Conservation (phyloP, 2,888 invertebrate genomes). For the Dione juno region DNA sequence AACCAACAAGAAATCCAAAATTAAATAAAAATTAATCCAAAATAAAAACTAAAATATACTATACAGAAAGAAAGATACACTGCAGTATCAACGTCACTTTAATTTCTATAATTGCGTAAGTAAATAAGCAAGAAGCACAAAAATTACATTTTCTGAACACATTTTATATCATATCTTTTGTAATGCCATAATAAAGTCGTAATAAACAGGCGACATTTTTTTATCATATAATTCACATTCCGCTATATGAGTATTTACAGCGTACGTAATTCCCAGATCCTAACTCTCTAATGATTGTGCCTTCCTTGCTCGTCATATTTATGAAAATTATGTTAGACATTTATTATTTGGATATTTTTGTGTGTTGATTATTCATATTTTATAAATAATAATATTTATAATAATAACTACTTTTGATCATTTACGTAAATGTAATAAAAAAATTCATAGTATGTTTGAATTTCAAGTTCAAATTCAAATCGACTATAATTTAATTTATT, state of each 20-base stretch:
- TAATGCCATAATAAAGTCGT: slow-evolving; percentile 35
- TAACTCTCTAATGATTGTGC: slow-evolving; percentile 27
- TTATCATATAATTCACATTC: slow-evolving; percentile 36
- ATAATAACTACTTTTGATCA: too few species aligned
- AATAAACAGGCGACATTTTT: slow-evolving; percentile 36
- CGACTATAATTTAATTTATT: too few species aligned
- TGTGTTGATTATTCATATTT: not conserved
- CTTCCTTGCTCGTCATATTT: slow-evolving; percentile 1
- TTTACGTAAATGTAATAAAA: too few species aligned
- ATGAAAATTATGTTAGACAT: not conserved
- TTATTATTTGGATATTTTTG: not conserved
- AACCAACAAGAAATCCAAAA: too few species aligned
- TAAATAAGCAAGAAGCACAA: not conserved
- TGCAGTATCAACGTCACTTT: not conserved
- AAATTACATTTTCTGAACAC: slow-evolving; percentile 12
- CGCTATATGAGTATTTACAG: slow-evolving; percentile 27
- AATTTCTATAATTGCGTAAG: slow-evolving; percentile 3
- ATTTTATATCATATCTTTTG: slow-evolving; percentile 29
- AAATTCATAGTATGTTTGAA: too few species aligned
- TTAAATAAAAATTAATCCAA: too few species aligned
- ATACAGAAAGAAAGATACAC: not conserved
- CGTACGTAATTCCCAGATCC: slow-evolving; percentile 32
- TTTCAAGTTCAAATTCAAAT: too few species aligned
- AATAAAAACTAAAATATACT: too few species aligned
- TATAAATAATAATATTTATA: not conserved